phyloP scores from a whole-genome alignment of 2,888 invertebrate genomes.

The Cerastis leucographa region DNA sequence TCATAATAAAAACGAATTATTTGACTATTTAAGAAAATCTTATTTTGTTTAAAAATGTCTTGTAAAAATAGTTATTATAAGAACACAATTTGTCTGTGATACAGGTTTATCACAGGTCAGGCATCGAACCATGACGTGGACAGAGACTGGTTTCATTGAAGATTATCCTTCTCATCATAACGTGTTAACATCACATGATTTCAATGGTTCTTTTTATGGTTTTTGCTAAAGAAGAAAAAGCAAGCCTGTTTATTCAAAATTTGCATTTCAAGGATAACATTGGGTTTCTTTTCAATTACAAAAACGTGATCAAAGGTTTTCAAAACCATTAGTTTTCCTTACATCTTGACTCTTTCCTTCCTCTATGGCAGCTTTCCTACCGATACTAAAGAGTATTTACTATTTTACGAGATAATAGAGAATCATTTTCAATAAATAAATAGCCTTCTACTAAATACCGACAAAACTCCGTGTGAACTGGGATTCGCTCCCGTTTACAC shows the following conservation, averaged over 20 bases:
- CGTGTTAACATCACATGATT: not conserved
- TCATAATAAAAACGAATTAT: no score
- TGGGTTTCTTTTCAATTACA: constrained; percentile 35
- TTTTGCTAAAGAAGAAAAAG: not conserved
- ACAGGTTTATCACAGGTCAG: no score
- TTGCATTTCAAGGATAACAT: constrained; percentile 14
- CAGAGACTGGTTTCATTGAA: not conserved
- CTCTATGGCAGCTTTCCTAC: not conserved
- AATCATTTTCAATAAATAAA: constrained; percentile 4
- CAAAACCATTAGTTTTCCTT: constrained; percentile 2
- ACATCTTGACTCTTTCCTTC: constrained; percentile 20
- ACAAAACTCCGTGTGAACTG: constrained; percentile 44
- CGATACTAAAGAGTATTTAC: not conserved
- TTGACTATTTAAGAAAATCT: no score
- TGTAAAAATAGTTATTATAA: no score
- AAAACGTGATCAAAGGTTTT: not conserved
- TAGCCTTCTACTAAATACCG: constrained; percentile 3
- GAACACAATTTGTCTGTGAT: no score
- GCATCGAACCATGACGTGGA: not conserved
- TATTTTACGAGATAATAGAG: not conserved
- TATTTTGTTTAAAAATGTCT: no score
- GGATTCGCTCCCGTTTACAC: constrained; percentile 27
- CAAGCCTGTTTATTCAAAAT: not conserved
- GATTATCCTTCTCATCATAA: not conserved
- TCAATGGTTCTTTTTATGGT: not conserved